phyloP scores from a whole-genome alignment of 2,113 vertebrate species.

The Cisticola juncidis region DNA sequence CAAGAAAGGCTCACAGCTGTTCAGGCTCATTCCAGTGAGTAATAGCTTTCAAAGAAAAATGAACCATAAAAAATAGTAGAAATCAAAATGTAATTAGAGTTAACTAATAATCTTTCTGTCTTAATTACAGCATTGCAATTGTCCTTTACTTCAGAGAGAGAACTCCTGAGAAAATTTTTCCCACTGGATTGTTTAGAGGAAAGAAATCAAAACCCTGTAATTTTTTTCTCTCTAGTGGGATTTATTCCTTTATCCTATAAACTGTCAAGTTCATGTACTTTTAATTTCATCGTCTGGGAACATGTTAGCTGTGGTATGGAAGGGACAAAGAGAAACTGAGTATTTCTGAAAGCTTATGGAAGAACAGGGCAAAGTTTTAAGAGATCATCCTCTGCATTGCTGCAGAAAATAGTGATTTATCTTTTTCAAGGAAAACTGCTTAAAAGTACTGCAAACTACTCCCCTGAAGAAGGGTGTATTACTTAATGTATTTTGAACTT shows the following conservation, averaged over 20 bases:
- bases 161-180: not conserved
- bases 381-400: fast-evolving
- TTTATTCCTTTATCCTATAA: not conserved
- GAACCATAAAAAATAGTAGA: slow-evolving; percentile 11
- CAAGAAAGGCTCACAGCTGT: slow-evolving; percentile 16
- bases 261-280: not conserved
- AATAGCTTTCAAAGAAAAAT: slow-evolving; percentile 21
- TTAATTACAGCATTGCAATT: not conserved
- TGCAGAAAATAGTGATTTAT: not conserved
- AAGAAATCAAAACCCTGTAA: not conserved
- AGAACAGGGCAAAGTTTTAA: not conserved
- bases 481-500: not conserved
- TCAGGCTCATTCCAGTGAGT: not conserved
- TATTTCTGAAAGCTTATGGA: not conserved
- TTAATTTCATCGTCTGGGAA: not conserved
- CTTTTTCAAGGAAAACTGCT: not conserved
- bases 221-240: not conserved
- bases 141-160: not conserved
- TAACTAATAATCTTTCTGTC: not conserved
- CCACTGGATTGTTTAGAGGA: not conserved
- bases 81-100: slow-evolving; percentile 16
- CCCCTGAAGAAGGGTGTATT: not conserved
- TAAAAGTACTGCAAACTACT: not conserved
- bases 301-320: not conserved
- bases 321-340: not conserved